A percentile compares a stretch with the other conserved stretches of the same genome.
Conservation (phyloP, 2,888 invertebrate species). For the Empis stercorea region DNA sequence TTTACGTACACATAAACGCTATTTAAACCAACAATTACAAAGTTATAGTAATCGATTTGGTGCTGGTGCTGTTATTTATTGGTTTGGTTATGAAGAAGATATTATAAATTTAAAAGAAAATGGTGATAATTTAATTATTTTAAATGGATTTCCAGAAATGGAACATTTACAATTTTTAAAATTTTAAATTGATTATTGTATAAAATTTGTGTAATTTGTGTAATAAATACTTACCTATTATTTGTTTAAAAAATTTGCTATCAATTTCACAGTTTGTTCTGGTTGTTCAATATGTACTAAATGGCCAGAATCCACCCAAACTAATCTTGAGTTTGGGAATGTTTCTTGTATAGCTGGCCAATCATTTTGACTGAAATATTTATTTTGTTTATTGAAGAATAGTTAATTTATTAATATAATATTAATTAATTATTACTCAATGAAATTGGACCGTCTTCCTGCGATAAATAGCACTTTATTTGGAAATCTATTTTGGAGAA, state of each 20-base stretch:
- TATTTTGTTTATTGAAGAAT: conserved; percentile 29
- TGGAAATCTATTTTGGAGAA: not conserved
- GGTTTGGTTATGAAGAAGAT: conserved; percentile 76
- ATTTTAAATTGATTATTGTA: not conserved
- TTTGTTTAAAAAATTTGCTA: conserved; percentile 35
- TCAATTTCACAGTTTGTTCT: conserved; percentile 31
- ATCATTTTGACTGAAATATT: conserved; percentile 36
- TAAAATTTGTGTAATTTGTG: not conserved
- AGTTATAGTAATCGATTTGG: conserved; percentile 91
- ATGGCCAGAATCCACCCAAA: conserved; percentile 64
- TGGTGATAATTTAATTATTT: conserved; percentile 44
- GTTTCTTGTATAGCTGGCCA: conserved; percentile 44
- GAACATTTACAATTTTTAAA: conserved; percentile 35
- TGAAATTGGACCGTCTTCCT: conserved; percentile 67
- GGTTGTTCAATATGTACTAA: conserved; percentile 92
- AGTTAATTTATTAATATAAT: conserved; percentile 34
- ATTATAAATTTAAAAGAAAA: conserved; percentile 44
- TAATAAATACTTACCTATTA: not conserved
- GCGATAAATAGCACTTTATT: conserved; percentile 67
- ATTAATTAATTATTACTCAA: conserved; percentile 43
- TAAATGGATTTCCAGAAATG: conserved; percentile 41
- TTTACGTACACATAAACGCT: conserved; percentile 62
- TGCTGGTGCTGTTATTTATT: conserved; percentile 86
- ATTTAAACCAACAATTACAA: conserved; percentile 70
- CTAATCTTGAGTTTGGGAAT: conserved; percentile 47